Evolutionary conservation across 1,140 invertebrate genomes (phyloP), one percentile per base, ranked within the genome.

Genomic region (Cydia amplana): DNA sequence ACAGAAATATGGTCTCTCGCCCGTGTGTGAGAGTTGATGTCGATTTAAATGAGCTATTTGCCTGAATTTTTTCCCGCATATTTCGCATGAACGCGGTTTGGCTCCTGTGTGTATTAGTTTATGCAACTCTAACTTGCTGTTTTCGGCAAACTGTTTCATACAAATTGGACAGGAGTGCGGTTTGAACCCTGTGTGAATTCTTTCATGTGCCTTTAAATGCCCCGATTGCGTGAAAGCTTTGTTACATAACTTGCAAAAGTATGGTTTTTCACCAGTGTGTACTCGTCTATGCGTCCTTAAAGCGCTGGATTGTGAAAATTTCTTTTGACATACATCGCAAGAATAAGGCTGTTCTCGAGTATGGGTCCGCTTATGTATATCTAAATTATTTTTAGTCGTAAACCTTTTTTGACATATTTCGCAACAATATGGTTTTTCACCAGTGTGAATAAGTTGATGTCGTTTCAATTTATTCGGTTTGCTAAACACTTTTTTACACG

Each of bases 1-100:
- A 51, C 49, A 51, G 49, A 51, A 51, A 51, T 51, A 51, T n/a
- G 49, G 49, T n/a, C 49, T 51, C 16, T 51, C 49, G 16, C 49
- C 16, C 14, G 49, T 51, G 4, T 51, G 49, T 5, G 49, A 16
- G 5, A 51, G 49, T 51, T 51, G 5, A 51, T 51, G 49, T n/a
- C 14, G 18, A 14, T n/a, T n/a, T n/a, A 51, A 51, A 51, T 51
- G 49, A 51, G 16, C 14, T 51, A 51, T 0, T 51, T 51, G 49
- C 14, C 49, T 5, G 49, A 51, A 51, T 14, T n/a, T 51, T 51
- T 51, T 51, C 14, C n/a, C 49, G 49, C 49, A 51, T 4, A 51
- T n/a, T 51, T n/a, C n/a, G 14, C 49, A 51, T 3, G 49, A 12
- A 51, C n/a, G n/a, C 16, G 49, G 49, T n/a, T 51, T 51, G 18